Conservation (phyloP, 1,140 invertebrate species). For the Bombus impatiens region DNA sequence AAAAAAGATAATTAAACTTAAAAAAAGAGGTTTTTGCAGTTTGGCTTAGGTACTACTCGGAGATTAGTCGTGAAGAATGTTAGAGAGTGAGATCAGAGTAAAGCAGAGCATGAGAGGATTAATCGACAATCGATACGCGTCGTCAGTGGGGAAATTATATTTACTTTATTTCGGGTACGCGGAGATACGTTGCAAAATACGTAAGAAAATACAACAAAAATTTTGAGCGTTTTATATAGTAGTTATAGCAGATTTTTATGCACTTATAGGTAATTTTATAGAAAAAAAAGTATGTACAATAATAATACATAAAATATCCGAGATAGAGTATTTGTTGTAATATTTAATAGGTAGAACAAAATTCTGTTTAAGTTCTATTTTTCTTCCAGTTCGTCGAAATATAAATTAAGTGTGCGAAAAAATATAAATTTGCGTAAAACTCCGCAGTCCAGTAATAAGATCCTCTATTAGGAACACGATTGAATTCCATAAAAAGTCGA, state of each 20-base stretch:
- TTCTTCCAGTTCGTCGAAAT: neutral
- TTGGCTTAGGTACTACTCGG: neutral
- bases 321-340: no score
- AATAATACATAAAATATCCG: no score
- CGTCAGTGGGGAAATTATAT: neutral
- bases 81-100: neutral
- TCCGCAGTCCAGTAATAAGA: no score
- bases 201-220: neutral
- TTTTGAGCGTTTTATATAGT: neutral
- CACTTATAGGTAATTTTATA: neutral
- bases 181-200: neutral
- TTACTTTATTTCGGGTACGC: constrained; percentile 27
- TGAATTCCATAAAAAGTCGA: neutral
- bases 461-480: neutral
- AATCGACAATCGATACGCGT: neutral
- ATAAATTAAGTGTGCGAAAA: no score
- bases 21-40: neutral
- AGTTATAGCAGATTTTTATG: neutral
- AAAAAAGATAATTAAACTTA: neutral
- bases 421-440: neutral
- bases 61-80: constrained; percentile 15
- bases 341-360: no score
- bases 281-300: neutral
- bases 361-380: neutral
- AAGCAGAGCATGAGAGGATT: neutral